Conservation (phyloP, 2,888 invertebrate genomes). For the Gasteruption jaculator region DNA sequence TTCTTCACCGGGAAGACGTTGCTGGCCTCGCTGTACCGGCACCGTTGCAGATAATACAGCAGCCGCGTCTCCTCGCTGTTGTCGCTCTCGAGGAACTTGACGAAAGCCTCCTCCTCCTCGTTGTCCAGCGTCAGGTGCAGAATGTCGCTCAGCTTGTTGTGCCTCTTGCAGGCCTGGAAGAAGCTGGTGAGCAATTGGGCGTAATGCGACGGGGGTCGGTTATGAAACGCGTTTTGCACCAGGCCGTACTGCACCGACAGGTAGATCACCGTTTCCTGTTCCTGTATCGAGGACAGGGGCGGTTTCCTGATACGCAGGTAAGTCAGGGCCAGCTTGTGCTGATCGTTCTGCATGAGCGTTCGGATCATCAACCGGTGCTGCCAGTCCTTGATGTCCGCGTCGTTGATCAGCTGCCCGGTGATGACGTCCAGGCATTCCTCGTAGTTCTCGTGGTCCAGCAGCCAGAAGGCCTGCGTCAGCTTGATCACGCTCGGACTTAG, state of each 20-base stretch:
- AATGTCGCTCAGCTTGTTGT: conserved; percentile 48
- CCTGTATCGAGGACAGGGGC: conserved; percentile 55
- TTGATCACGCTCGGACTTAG: conserved; percentile 71
- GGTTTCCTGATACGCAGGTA: conserved; percentile 64
- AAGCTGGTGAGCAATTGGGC: conserved; percentile 38
- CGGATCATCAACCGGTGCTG: conserved; percentile 69
- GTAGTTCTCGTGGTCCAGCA: conserved; percentile 81
- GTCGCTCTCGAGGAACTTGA: conserved; percentile 63
- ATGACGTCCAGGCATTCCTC: conserved; percentile 54
- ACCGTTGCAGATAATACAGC: conserved; percentile 67
- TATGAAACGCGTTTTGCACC: conserved; percentile 44
- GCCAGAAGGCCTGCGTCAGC: conserved; percentile 84
- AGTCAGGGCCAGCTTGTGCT: conserved; percentile 66
- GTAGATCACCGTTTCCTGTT: conserved; percentile 47
- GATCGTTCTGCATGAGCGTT: conserved; percentile 63
- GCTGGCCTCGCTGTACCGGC: conserved; percentile 45
- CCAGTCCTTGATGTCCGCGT: conserved; percentile 62
- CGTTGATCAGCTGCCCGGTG: conserved; percentile 39
- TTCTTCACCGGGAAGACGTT: conserved; percentile 19
- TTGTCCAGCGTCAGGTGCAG: conserved; percentile 61
- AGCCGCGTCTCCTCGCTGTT: conserved; percentile 65
- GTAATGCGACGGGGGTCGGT: conserved; percentile 40
- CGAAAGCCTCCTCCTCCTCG: conserved; percentile 65
- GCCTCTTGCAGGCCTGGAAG: conserved; percentile 39
- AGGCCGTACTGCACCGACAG: conserved; percentile 43